These are phyloP conservation scores for Mustela lutreola DNA, from an alignment of 2,113 vertebrate species.

Conservation along the genomic window DNA sequence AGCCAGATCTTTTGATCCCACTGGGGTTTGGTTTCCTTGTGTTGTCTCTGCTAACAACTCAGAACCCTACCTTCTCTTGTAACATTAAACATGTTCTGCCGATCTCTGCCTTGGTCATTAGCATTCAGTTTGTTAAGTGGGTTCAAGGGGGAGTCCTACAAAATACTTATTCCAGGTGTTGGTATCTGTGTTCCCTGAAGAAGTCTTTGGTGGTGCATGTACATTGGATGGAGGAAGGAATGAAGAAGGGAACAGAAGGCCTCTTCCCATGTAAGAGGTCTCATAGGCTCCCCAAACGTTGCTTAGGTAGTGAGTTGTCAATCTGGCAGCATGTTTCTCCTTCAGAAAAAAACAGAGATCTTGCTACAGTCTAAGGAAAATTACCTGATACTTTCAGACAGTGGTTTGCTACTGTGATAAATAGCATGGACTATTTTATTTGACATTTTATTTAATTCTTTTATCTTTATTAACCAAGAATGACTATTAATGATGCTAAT, in stretches of 20 bases:
- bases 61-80: background rate
- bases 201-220: background rate
- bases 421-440: background rate
- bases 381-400: background rate
- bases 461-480: conserved; percentile 29
- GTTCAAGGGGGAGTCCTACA: background rate
- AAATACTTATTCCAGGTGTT: background rate
- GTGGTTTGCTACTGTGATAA: conserved; percentile 13
- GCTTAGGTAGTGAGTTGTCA: background rate
- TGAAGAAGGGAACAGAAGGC: background rate
- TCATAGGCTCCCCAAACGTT: background rate
- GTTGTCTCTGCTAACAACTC: background rate
- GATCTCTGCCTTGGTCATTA: background rate
- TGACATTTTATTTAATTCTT: conserved; percentile 7
- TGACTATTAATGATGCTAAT: background rate
- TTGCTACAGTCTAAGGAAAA: conserved; percentile 15
- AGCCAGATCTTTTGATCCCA: background rate
- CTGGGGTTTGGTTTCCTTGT: background rate
- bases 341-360: background rate
- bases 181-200: conserved; percentile 6
- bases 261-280: background rate
- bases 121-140: background rate
- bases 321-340: background rate
- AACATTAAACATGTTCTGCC: background rate
- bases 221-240: background rate